Percentiles rank a stretch among this genome's conserved stretches.
phyloP scores from a whole-genome alignment of 2,797 vertebrate genomes.

The Rachycentron canadum region DNA sequence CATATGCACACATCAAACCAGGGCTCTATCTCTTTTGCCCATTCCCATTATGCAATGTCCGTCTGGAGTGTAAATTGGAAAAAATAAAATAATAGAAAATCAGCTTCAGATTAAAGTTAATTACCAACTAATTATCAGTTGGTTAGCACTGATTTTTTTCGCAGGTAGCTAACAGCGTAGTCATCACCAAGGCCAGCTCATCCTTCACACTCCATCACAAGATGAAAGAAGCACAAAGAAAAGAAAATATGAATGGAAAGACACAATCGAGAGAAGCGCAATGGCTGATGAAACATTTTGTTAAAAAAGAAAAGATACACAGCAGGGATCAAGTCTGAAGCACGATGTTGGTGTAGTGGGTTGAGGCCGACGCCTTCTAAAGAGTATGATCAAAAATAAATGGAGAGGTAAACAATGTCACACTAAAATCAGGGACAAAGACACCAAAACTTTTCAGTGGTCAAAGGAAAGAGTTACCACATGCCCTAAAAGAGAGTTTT shows the following conservation, averaged over 20 bases:
- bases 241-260: slow-evolving; percentile 8
- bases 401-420: not conserved
- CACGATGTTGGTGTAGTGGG: not conserved
- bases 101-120: slow-evolving; percentile 38
- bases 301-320: not conserved
- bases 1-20: not conserved
- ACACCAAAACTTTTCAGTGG: not conserved
- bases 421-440: slow-evolving; percentile 8
- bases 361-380: slow-evolving; percentile 1
- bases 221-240: slow-evolving; percentile 8
- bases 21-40: slow-evolving; percentile 14
- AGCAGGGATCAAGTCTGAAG: not conserved
- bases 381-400: slow-evolving; percentile 34
- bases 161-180: slow-evolving; percentile 4
- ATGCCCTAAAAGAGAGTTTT: not conserved
- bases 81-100: not conserved
- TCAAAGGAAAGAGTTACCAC: slow-evolving; percentile 8
- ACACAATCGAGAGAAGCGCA: not conserved
- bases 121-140: slow-evolving; percentile 38
- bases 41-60: slow-evolving; percentile 25
- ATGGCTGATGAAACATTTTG: not conserved
- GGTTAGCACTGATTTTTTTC: slow-evolving; percentile 13
- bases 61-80: slow-evolving; percentile 25
- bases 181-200: slow-evolving; percentile 18
- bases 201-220: not conserved